Conservation (phyloP, 2,797 vertebrate species). For the Smutsia temminckii region DNA sequence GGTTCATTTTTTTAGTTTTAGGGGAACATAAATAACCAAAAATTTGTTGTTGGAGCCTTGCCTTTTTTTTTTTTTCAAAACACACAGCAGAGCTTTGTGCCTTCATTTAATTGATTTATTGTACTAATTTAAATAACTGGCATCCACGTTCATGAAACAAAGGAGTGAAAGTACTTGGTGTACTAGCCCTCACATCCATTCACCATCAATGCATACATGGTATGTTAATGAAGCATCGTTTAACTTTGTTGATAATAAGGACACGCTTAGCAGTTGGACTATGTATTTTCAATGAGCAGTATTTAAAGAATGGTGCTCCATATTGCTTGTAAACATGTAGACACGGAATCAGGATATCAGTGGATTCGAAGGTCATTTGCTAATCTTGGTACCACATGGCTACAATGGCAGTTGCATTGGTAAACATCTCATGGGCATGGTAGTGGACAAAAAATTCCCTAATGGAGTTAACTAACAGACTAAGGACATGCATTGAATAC, state of each 20-base stretch:
- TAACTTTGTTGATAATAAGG: slow-evolving; percentile 95
- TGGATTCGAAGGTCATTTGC: slow-evolving; percentile 92
- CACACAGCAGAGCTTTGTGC: slow-evolving; percentile 85
- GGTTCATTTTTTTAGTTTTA: slow-evolving; percentile 80
- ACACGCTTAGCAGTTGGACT: slow-evolving; percentile 91
- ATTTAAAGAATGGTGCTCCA: slow-evolving; percentile 98
- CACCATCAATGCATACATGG: slow-evolving; percentile 95
- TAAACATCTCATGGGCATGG: slow-evolving; percentile 96
- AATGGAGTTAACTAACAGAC: slow-evolving; percentile 95
- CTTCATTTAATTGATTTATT: slow-evolving; percentile 84
- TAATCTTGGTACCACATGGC: slow-evolving; percentile 96
- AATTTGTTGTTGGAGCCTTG: slow-evolving; percentile 82
- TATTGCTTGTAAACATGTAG: slow-evolving; percentile 99
- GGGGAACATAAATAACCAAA: slow-evolving; percentile 88
- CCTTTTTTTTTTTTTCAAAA: slow-evolving; percentile 81
- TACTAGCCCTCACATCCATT: slow-evolving; percentile 93
- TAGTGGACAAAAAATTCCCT: slow-evolving; percentile 96
- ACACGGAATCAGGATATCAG: slow-evolving; percentile 94
- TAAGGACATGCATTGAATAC: slow-evolving; percentile 99
- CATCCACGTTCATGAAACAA: slow-evolving; percentile 94
- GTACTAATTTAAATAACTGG: slow-evolving; percentile 91
- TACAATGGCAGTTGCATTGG: slow-evolving; percentile 96
- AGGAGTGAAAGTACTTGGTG: slow-evolving; percentile 90
- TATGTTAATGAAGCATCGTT: slow-evolving; percentile 96
- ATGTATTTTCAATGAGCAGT: slow-evolving; percentile 95